These are phyloP conservation scores for Drosophila antonietae DNA, from an alignment of 2,888 invertebrate species.

Conservation along the genomic window DNA sequence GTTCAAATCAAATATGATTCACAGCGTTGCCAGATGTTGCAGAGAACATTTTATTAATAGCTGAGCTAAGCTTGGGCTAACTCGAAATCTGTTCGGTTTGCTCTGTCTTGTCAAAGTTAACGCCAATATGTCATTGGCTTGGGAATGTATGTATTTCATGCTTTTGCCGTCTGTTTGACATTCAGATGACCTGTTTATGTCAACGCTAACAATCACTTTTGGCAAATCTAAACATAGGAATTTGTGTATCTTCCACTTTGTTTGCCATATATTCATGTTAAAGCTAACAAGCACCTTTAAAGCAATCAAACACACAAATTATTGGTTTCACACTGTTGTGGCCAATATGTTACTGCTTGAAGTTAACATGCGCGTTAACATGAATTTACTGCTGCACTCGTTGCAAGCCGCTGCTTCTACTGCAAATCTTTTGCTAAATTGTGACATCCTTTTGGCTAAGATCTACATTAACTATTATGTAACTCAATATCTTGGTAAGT, in stretches of 20 bases:
- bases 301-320: not conserved
- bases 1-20: constrained; percentile 5
- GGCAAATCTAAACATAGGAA: not conserved
- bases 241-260: not conserved
- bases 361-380: not conserved
- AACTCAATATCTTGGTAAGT: too few species aligned
- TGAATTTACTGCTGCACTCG: not conserved
- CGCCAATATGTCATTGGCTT: not conserved
- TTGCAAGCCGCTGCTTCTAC: not conserved
- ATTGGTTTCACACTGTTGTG: not conserved
- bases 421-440: not conserved
- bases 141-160: not conserved
- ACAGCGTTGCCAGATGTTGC: constrained; percentile 11
- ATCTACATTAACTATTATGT: too few species aligned
- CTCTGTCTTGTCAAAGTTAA: not conserved
- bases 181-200: not conserved
- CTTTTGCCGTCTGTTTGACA: not conserved
- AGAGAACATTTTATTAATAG: not conserved
- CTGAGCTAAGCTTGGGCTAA: too few species aligned
- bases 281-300: not conserved
- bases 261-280: not conserved
- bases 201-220: not conserved
- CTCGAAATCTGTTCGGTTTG: not conserved
- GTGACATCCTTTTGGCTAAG: too few species aligned
- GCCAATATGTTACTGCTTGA: not conserved